Evolutionary conservation across 2,113 vertebrate species (phyloP).

Genomic region (Crotophaga sulcirostris): DNA sequence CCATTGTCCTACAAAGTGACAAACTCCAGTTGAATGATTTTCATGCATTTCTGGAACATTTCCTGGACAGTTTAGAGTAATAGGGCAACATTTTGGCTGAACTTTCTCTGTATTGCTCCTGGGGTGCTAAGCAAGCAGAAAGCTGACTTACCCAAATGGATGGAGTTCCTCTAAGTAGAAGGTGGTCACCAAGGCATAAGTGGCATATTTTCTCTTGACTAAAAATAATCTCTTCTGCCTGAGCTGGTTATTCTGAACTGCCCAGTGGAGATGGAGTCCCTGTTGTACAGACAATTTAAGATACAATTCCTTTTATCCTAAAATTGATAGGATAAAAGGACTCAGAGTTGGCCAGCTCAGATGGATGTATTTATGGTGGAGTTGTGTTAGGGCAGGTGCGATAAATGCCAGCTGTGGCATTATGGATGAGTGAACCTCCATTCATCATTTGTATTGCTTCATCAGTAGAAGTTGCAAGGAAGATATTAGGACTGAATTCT

Average conservation of each 20-base stretch:
- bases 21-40: neutral
- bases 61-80: neutral
- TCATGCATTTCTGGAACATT: neutral
- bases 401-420: neutral
- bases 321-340: neutral
- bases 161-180: neutral
- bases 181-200: fast-evolving
- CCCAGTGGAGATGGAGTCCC: neutral
- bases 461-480: neutral
- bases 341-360: neutral
- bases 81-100: neutral
- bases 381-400: neutral
- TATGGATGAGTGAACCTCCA: neutral
- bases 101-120: neutral
- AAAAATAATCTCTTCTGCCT: neutral
- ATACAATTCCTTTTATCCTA: neutral
- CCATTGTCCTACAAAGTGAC: neutral
- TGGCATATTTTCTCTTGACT: neutral
- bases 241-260: neutral
- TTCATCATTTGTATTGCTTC: neutral
- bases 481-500: neutral
- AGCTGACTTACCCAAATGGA: neutral
- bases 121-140: neutral
- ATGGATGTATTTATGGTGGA: neutral
- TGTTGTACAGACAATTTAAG: neutral